These are phyloP conservation scores for Linnaemya vulpina DNA, from an alignment of 2,888 invertebrate genomes.

Conservation along the genomic window DNA sequence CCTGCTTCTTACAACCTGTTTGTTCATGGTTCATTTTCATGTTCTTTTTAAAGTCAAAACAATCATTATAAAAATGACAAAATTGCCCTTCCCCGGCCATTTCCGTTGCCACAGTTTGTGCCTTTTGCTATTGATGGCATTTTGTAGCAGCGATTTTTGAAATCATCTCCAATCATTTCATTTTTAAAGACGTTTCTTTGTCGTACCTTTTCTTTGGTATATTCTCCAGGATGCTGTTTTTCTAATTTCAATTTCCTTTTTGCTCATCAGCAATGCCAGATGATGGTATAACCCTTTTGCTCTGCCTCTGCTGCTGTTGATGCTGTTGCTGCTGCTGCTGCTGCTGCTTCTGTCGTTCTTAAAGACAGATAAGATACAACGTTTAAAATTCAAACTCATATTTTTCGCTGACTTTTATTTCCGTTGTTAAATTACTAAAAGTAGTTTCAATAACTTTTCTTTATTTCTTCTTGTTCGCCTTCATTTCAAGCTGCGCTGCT, in stretches of 20 bases:
- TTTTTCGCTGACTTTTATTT: conserved; percentile 68
- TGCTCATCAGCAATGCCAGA: conserved; percentile 29
- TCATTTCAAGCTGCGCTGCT: conserved; percentile 5
- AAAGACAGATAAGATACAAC: neutral
- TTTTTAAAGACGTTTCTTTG: conserved; percentile 13
- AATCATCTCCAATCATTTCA: conserved; percentile 14
- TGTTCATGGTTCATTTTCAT: too few relatives aligned
- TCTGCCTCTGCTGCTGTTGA: too few relatives aligned
- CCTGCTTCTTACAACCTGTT: too few relatives aligned
- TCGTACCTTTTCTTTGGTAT: neutral
- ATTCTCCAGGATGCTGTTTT: conserved; percentile 8
- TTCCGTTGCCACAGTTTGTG: neutral
- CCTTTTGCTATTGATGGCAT: too few relatives aligned
- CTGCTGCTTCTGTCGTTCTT: neutral
- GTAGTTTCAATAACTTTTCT: conserved; percentile 58
- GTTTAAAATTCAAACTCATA: conserved; percentile 54
- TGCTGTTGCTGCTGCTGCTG: neutral
- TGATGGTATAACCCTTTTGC: conserved; percentile 43
- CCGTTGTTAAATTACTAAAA: conserved; percentile 66
- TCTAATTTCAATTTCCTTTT: conserved; percentile 57
- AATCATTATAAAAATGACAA: too few relatives aligned
- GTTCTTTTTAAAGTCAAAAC: too few relatives aligned
- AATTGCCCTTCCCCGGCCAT: neutral
- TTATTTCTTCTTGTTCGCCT: conserved; percentile 10
- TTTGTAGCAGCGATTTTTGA: neutral